These are phyloP conservation scores for Astyanax mexicanus DNA, from an alignment of 2,797 vertebrate species.

Conservation along the genomic window DNA sequence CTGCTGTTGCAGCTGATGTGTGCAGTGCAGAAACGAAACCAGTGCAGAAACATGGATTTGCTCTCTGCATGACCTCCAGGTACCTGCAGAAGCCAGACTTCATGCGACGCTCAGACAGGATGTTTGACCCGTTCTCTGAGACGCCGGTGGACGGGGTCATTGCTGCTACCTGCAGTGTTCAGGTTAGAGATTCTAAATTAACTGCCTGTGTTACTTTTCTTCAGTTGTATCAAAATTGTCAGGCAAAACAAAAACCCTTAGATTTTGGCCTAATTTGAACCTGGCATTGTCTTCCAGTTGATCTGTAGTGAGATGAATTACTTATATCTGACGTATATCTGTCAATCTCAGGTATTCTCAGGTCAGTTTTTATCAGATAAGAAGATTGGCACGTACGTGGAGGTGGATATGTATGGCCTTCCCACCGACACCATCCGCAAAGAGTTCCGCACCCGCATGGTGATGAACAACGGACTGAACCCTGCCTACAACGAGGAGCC, in stretches of 20 bases:
- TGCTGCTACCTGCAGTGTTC: slow-evolving; percentile 95
- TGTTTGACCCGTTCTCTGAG: slow-evolving; percentile 98
- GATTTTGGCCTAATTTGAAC: too few relatives aligned
- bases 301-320: neutral
- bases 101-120: slow-evolving; percentile 95
- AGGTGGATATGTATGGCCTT: slow-evolving; percentile 98
- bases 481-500: slow-evolving; percentile 98
- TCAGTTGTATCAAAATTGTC: too few relatives aligned
- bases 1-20: neutral
- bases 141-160: slow-evolving; percentile 98
- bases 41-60: neutral
- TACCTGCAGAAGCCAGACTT: slow-evolving; percentile 94
- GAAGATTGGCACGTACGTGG: slow-evolving; percentile 96
- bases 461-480: slow-evolving; percentile 99
- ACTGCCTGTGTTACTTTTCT: too few relatives aligned
- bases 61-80: slow-evolving; percentile 56
- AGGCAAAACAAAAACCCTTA: too few relatives aligned
- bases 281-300: too few relatives aligned
- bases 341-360: slow-evolving; percentile 87
- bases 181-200: slow-evolving; percentile 83
- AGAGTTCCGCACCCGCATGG: slow-evolving; percentile 97
- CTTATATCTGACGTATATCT: neutral
- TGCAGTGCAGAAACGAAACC: neutral
- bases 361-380: slow-evolving; percentile 98
- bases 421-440: slow-evolving; percentile 98